Percentiles rank a stretch among this genome's conserved stretches.
Evolutionary conservation across 2,113 vertebrate species (phyloP).

Genomic region (Platichthys stellatus): DNA sequence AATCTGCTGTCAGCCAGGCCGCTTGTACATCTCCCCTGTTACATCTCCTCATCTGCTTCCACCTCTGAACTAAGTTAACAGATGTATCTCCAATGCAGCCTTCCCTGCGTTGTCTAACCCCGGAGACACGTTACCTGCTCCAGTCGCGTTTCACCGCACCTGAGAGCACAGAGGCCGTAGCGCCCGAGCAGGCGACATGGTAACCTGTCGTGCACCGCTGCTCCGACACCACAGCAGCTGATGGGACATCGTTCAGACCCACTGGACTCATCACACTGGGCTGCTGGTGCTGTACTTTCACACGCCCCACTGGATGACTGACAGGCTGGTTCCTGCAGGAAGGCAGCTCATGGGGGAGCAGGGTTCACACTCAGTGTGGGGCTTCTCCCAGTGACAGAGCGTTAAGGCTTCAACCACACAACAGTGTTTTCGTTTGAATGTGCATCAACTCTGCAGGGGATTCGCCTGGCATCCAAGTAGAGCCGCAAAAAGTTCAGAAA

Average conservation of each 20-base stretch:
- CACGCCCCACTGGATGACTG: slow-evolving; percentile 59
- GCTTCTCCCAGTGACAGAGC: slow-evolving; percentile 9
- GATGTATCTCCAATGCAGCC: background rate
- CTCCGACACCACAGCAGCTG: slow-evolving; percentile 48
- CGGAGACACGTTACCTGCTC: slow-evolving; percentile 13
- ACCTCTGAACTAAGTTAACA: slow-evolving; percentile 7
- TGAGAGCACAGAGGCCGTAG: slow-evolving; percentile 36
- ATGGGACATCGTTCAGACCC: slow-evolving; percentile 64
- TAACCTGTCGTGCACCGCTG: slow-evolving; percentile 39
- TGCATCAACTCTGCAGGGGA: too few species aligned
- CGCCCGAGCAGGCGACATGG: background rate
- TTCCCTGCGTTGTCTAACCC: background rate
- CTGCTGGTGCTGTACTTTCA: slow-evolving; percentile 40
- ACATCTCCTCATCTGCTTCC: background rate
- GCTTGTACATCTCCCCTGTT: background rate
- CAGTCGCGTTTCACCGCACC: slow-evolving; percentile 42
- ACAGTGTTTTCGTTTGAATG: background rate
- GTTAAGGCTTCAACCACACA: background rate
- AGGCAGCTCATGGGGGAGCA: slow-evolving; percentile 18
- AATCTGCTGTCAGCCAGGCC: background rate
- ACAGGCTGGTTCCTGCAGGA: slow-evolving; percentile 42
- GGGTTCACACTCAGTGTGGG: background rate
- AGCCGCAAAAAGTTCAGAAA: background rate
- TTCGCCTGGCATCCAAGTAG: too few species aligned
- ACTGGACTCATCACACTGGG: slow-evolving; percentile 40